A percentile compares a stretch with the other conserved stretches of the same genome.
Evolutionary conservation across 37 sponge, comb jelly and placozoan genomes (phyloP).

Genomic region (Bolinopsis microptera): DNA sequence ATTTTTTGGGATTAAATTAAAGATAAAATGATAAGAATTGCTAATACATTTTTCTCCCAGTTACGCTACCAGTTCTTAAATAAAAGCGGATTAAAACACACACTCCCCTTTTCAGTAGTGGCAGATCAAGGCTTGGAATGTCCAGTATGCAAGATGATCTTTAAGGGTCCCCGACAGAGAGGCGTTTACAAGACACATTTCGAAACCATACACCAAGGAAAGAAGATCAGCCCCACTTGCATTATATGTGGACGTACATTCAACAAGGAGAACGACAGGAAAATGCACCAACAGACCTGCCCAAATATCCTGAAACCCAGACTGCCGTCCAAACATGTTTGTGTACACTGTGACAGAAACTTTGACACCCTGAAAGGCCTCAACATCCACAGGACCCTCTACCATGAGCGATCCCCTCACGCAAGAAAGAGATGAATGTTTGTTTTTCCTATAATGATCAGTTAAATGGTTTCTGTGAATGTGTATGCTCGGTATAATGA

Average conservation of each 20-base stretch:
- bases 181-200: not conserved
- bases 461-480: too few species aligned
- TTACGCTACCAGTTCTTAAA: too few species aligned
- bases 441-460: not conserved
- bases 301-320: not conserved
- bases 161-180: not conserved
- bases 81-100: too few species aligned
- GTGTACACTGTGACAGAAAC: not conserved
- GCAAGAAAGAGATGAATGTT: not conserved
- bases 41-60: too few species aligned
- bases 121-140: not conserved
- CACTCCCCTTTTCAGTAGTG: not conserved
- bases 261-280: not conserved
- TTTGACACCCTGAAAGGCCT: not conserved
- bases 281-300: not conserved
- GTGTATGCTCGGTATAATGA: too few species aligned
- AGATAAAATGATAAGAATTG: too few species aligned
- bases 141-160: not conserved
- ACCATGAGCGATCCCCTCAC: too few species aligned
- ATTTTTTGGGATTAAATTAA: too few species aligned
- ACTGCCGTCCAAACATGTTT: not conserved
- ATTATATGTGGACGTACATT: not conserved
- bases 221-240: not conserved
- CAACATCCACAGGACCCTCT: not conserved
- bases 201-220: not conserved